Conservation (phyloP, 2,888 invertebrate species). For the Galeopsomyia nigrocyanea region DNA sequence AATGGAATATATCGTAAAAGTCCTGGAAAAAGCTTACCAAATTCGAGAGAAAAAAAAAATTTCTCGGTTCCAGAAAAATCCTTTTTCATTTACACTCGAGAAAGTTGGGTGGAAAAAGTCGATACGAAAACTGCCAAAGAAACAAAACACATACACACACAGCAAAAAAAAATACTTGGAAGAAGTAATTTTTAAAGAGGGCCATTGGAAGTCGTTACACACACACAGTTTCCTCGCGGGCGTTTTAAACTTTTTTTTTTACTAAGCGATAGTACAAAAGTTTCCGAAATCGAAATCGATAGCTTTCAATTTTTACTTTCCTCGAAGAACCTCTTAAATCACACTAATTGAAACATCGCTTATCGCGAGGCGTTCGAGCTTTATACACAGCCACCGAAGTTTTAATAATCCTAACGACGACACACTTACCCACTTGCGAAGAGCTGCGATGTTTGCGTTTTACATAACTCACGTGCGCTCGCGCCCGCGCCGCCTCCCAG, state of each 20-base stretch:
- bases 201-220: background rate
- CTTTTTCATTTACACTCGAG: too few relatives aligned
- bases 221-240: too few relatives aligned
- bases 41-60: too few relatives aligned
- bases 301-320: slow-evolving; percentile 9
- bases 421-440: background rate
- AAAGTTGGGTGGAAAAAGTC: background rate
- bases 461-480: background rate
- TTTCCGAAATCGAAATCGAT: background rate
- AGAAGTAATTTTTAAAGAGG: slow-evolving; percentile 3
- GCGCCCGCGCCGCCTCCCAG: too few relatives aligned
- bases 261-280: background rate
- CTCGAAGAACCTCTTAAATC: slow-evolving; percentile 10
- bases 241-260: slow-evolving; percentile 11
- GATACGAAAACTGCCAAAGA: background rate
- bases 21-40: too few relatives aligned
- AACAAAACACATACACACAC: too few relatives aligned
- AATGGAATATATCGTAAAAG: too few relatives aligned
- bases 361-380: background rate
- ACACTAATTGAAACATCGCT: slow-evolving; percentile 18
- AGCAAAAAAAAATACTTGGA: background rate
- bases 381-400: too few relatives aligned
- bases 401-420: background rate
- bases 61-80: too few relatives aligned
- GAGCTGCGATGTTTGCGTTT: background rate